Base-by-base conservation (phyloP, 2,113 vertebrate species). In the Thamnophis sirtalis region DNA sequence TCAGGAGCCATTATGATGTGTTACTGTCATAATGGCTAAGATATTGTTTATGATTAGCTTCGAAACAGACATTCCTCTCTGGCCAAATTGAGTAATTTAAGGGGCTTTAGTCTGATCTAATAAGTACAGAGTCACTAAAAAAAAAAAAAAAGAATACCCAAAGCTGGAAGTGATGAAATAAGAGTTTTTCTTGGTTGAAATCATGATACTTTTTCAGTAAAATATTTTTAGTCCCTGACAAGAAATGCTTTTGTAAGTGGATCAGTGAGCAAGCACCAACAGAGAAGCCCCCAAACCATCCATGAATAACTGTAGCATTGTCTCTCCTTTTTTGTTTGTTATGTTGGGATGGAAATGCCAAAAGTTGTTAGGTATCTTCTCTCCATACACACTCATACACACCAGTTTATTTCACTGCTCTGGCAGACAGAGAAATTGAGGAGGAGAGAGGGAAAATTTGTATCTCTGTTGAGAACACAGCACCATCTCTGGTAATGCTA, bases 21-120 rank as follows among this genome's bases (percentile, higher is more conserved):
- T 86, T 92, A 89, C 91, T 94, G 33, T 73, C 92, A 91, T 93
- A 93, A 93, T 96, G 94, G 90, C 93, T 95, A 94, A 94, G 68
- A 11, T 24, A 8, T 24, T 84, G 33, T 24, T 87, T 89, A 73
- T 93, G 55, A 88, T 60, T 58, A 92, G 63, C 50, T 73, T 89
- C 24, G 11, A 89, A 95, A 86, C 43, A 60, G 33, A 49, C 24
- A 80, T 0, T 92, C 24, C 54, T 87, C 26, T 93, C 43, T 85
- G 90, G 91, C 13, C 56, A 91, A 90, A 84, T 3, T 90, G 84
- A 92, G 86, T 85, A 49, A 22, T 68, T 50, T 54, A 91, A 38
- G 91, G 33, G 88, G 19, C 28, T 56, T n/a, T 13, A 85, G 19
- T 50, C 73, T 51, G 28, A 55, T 91, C 48, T 53, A 86, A 54